A percentile compares a stretch with the other conserved stretches of the same genome.
phyloP scores from a whole-genome alignment of 1,140 invertebrate species.

The Thalassaphorura encarpata region DNA sequence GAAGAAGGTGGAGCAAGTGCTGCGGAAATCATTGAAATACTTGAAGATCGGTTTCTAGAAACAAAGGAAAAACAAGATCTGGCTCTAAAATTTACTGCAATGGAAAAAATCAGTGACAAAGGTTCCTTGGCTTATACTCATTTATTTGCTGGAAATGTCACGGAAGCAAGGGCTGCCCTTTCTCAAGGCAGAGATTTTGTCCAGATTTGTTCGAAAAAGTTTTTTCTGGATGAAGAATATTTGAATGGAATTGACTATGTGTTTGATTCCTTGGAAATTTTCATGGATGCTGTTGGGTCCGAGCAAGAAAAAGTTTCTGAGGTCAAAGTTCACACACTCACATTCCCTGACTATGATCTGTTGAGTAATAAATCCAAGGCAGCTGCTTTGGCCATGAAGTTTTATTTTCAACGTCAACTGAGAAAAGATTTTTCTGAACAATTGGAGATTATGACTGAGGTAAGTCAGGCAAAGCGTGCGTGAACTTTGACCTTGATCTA shows the following conservation, averaged over 20 bases:
- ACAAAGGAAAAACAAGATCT: too few relatives aligned
- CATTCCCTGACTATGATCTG: too few relatives aligned
- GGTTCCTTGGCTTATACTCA: too few relatives aligned
- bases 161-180: too few relatives aligned
- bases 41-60: too few relatives aligned
- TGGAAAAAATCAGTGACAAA: too few relatives aligned
- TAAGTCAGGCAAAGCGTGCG: background rate
- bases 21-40: too few relatives aligned
- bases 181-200: background rate
- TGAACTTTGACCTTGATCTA: background rate
- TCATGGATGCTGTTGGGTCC: background rate
- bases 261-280: background rate
- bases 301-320: background rate
- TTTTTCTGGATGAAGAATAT: background rate
- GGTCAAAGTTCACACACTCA: background rate
- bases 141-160: too few relatives aligned
- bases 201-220: background rate
- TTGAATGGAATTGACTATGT: background rate
- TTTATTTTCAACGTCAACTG: too few relatives aligned
- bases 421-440: background rate
- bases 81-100: too few relatives aligned
- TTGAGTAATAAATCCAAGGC: background rate
- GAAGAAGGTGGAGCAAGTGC: too few relatives aligned
- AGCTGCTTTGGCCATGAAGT: background rate
- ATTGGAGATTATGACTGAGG: background rate